These are phyloP conservation scores for Eugnorisma glareosa DNA, from an alignment of 2,888 invertebrate species.

Conservation along the genomic window DNA sequence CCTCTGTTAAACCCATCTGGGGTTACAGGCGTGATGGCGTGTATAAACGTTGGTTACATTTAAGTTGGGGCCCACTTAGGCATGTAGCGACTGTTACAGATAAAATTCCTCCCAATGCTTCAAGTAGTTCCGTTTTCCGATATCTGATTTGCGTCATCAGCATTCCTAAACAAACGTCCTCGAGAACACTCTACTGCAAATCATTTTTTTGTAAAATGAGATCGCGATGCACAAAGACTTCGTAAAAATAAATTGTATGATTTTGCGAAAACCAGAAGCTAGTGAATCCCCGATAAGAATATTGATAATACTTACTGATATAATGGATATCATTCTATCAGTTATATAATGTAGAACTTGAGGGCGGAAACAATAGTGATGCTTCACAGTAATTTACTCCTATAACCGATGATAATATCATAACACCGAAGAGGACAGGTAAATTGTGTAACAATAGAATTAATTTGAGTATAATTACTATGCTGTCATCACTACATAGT, in stretches of 20 bases:
- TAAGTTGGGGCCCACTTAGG: neutral
- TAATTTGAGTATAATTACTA: neutral
- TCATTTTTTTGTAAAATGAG: neutral
- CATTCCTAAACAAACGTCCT: neutral
- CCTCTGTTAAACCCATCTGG: no score
- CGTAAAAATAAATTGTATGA: neutral
- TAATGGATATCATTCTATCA: conserved; percentile 8
- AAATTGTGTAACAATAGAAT: neutral
- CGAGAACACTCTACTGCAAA: neutral
- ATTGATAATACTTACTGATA: conserved; percentile 9
- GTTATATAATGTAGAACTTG: conserved; percentile 12
- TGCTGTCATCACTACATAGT: no score
- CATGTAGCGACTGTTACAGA: neutral
- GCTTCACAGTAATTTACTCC: neutral
- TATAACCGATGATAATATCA: neutral
- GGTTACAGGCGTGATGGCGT: no score
- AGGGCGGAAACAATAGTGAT: neutral
- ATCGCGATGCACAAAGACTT: neutral
- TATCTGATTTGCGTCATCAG: neutral
- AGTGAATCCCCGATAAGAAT: conserved; percentile 15
- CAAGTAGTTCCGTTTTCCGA: neutral
- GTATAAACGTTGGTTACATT: neutral
- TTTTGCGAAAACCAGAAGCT: neutral
- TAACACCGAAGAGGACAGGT: neutral
- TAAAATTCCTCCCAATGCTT: neutral